Percentiles rank a stretch among this genome's conserved stretches.
Evolutionary conservation across 2,113 vertebrate genomes (phyloP).

Genomic region (Todiramphus saurophagus): DNA sequence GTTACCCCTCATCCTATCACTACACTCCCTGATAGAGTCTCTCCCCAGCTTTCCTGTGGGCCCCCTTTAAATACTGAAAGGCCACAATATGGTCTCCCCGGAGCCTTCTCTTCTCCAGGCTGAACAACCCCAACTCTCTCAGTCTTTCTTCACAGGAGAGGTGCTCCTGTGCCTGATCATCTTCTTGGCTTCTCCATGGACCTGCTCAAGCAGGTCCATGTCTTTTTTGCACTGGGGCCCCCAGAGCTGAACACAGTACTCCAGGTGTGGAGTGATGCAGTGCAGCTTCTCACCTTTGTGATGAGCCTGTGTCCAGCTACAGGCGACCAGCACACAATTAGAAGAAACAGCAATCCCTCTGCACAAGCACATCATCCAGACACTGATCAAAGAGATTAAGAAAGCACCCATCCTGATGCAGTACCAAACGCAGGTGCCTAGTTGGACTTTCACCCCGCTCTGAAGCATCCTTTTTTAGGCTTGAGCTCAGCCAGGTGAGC

Average conservation of each 20-base stretch:
- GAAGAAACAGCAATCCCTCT: background rate
- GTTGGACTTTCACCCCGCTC: background rate
- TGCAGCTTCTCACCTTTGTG: background rate
- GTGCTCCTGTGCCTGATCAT: background rate
- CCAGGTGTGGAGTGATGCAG: background rate
- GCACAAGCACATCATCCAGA: fast-evolving
- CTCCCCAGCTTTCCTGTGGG: background rate
- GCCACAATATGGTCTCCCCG: background rate
- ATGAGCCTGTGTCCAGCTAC: background rate
- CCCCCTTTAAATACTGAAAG: background rate
- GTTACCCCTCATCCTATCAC: background rate
- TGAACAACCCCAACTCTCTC: background rate
- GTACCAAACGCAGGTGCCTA: background rate
- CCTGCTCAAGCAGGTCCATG: background rate
- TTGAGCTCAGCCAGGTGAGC: background rate
- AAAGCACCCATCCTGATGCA: background rate
- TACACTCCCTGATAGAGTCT: background rate
- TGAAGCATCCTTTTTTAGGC: background rate
- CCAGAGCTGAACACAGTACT: background rate
- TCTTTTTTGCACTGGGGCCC: background rate
- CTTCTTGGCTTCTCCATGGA: background rate
- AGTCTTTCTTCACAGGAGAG: background rate
- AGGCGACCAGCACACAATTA: background rate
- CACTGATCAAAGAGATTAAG: background rate
- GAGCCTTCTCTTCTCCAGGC: background rate